Evolutionary conservation across 2,888 invertebrate species (phyloP).

Genomic region (Catocala sponsa): DNA sequence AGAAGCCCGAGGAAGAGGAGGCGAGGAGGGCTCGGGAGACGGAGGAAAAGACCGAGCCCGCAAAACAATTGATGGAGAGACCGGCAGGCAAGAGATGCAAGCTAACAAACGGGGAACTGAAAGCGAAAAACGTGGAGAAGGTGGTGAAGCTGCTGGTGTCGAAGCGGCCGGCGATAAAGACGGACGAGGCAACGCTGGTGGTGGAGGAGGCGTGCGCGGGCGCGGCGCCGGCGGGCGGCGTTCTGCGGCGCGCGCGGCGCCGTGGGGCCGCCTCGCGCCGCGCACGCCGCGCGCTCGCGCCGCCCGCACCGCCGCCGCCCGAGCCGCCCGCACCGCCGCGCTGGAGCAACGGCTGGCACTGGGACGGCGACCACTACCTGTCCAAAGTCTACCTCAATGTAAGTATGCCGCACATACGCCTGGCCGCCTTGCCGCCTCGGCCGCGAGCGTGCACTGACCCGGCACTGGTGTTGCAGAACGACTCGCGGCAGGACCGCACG

Average conservation of each 20-base stretch:
- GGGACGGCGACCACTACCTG: conserved; percentile 95
- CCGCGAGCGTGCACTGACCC: too few species aligned
- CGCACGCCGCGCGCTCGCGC: conserved; percentile 44
- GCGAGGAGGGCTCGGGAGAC: conserved; percentile 23
- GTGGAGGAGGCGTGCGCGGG: conserved; percentile 76
- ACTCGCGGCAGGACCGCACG: conserved; percentile 86
- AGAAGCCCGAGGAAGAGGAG: conserved; percentile 33
- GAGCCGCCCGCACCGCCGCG: conserved; percentile 71
- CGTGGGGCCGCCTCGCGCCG: conserved; percentile 55
- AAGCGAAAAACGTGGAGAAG: conserved; percentile 79
- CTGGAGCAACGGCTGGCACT: conserved; percentile 98
- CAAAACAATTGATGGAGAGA: conserved; percentile 25
- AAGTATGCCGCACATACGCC: too few species aligned
- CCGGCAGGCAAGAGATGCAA: conserved; percentile 67
- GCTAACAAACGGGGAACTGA: conserved; percentile 66
- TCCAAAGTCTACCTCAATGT: conserved; percentile 96
- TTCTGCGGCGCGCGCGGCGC: conserved; percentile 48
- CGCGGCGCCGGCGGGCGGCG: conserved; percentile 51
- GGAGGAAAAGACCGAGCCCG: conserved; percentile 29
- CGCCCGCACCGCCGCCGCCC: conserved; percentile 38
- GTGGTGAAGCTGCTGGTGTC: conserved; percentile 79
- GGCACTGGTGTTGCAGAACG: conserved; percentile 62
- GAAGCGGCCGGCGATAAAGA: conserved; percentile 79
- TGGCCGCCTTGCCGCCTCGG: too few species aligned
- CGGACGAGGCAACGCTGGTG: conserved; percentile 75